Evolutionary conservation across 2,888 invertebrate species (phyloP).

Genomic region (Andrena hattorfiana): DNA sequence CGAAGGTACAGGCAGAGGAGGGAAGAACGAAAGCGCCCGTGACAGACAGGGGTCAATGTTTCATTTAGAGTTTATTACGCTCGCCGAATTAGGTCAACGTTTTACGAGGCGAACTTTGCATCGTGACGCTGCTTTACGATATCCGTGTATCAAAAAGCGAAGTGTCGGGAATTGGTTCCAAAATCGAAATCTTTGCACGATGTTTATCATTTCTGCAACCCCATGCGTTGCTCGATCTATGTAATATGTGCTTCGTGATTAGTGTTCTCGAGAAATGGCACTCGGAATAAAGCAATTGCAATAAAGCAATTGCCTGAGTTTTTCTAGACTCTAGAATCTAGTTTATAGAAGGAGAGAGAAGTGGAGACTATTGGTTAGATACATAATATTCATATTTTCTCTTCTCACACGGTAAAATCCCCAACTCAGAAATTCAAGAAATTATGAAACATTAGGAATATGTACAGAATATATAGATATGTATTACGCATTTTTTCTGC

Average conservation of each 20-base stretch:
- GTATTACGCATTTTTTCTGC: too few species aligned
- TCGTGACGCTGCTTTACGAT: slow-evolving; percentile 57
- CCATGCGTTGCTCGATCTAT: not conserved
- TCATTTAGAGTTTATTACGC: slow-evolving; percentile 73
- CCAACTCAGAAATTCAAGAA: too few species aligned
- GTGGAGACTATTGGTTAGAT: too few species aligned
- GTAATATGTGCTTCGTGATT: not conserved
- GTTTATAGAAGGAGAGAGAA: too few species aligned
- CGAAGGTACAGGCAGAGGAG: not conserved
- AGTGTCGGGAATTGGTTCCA: not conserved
- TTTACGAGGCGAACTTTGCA: slow-evolving; percentile 66
- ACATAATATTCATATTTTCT: too few species aligned
- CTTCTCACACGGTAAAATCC: too few species aligned
- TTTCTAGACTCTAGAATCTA: too few species aligned
- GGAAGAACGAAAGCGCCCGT: not conserved
- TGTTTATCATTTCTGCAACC: not conserved
- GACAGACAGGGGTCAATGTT: slow-evolving; percentile 45
- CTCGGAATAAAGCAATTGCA: not conserved
- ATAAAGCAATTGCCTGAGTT: not conserved
- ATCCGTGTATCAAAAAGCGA: slow-evolving; percentile 36
- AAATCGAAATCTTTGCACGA: slow-evolving; percentile 11
- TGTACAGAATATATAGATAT: too few species aligned
- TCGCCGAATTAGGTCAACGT: slow-evolving; percentile 63
- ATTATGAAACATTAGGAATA: too few species aligned
- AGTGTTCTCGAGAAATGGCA: not conserved